Base-by-base conservation (phyloP, 1,140 invertebrate species). In the Ladona fulva region DNA sequence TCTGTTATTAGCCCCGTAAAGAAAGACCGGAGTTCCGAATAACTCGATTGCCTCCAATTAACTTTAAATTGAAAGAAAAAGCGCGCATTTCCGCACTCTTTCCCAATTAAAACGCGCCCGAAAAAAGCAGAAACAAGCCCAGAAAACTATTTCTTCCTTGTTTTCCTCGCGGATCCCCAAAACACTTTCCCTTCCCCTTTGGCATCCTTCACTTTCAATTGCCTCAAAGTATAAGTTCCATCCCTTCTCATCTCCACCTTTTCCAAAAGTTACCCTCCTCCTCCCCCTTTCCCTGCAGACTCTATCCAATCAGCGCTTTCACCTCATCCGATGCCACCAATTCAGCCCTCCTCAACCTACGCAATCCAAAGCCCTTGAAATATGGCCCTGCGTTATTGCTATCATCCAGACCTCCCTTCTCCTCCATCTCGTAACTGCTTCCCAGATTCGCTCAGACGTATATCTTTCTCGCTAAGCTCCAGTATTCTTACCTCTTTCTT, bases 401-500 rank as follows among this genome's bases (percentile, higher is more conserved):
- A 66, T 66, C 52, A 66, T 66, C 52, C 52, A 66, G n/a, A 16
- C 52, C n/a, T 22, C 52, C n/a, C 52, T 12, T 12, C 52, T 66
- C 52, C 52, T 3, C 52, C 52, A 19, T 22, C 52, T 22, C 52
- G 52, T 66, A 66, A 66, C 52, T 66, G 52, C 52, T 22, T 66
- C n/a, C 52, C 52, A 5, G 52, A 66, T 66, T 66, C 29, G 3
- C 52, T 66, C 12, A 66, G 52, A 66, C 52, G 52, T 66, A 66
- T 66, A 66, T 66, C 52, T 66, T 66, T 66, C 52, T 66, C 52
- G 52, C 52, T 66, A 66, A 66, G 14, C 52, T 66, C 52, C 52
- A 19, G 16, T 22, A 66, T 66, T 66, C 52, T 66, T 66, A 66
- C 52, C 52, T 19, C 52, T 22, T 66, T 22, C 52, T 19, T 16